Evolutionary conservation across 2,113 vertebrate species (phyloP).

Genomic region (Ictalurus furcatus): DNA sequence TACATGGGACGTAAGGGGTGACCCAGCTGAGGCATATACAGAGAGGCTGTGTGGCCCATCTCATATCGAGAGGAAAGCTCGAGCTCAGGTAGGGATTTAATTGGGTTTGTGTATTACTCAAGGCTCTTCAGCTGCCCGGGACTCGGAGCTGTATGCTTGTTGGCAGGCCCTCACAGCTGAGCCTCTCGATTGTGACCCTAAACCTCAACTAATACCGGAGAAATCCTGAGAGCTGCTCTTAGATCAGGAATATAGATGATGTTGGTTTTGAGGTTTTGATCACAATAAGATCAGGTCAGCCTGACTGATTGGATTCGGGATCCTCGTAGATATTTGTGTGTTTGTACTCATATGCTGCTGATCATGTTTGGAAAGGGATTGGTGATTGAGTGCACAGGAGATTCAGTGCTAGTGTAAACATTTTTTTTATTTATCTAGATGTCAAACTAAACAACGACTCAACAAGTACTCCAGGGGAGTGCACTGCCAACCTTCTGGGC

Average conservation of each 20-base stretch:
- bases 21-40: constrained; percentile 37
- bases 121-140: constrained; percentile 42
- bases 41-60: constrained; percentile 26
- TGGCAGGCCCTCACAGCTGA: constrained; percentile 41
- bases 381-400: not conserved
- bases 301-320: constrained; percentile 40
- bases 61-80: constrained; percentile 43
- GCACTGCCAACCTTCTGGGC: constrained; percentile 35
- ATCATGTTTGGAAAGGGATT: not conserved
- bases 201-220: constrained; percentile 42
- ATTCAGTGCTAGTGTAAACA: constrained; percentile 15
- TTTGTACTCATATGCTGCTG: not conserved
- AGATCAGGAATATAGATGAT: constrained; percentile 21
- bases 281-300: constrained; percentile 44
- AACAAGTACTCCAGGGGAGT: constrained; percentile 46
- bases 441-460: not conserved
- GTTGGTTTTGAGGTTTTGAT: constrained; percentile 23
- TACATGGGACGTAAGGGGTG: constrained; percentile 29
- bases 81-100: constrained; percentile 55
- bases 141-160: constrained; percentile 20
- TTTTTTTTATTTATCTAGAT: constrained; percentile 13
- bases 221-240: constrained; percentile 43
- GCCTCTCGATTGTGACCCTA: constrained; percentile 43
- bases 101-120: constrained; percentile 46
- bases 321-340: constrained; percentile 12